Percentiles rank a stretch among this genome's conserved stretches.
Evolutionary conservation across 2,797 vertebrate genomes (phyloP).

Genomic region (Natrix natrix): DNA sequence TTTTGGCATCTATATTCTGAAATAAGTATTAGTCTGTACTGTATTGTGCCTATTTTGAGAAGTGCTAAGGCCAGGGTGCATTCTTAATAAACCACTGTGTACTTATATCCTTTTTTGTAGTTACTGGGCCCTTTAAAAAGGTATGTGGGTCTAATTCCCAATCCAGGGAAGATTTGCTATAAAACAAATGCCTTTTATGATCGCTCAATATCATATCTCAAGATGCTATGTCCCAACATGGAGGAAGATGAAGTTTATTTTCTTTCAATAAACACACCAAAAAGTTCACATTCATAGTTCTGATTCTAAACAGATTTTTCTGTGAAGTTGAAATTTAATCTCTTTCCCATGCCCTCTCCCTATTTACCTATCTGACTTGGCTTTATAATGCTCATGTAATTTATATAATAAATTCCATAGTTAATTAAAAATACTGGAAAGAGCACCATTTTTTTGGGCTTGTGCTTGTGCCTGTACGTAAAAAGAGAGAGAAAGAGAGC

Average conservation of each 20-base stretch:
- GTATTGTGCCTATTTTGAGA: not conserved
- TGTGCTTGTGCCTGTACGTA: not conserved
- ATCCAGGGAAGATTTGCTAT: not conserved
- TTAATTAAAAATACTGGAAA: not conserved
- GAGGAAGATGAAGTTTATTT: not conserved
- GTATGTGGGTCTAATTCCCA: not conserved
- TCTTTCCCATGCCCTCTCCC: not conserved
- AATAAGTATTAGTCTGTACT: not conserved
- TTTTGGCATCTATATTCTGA: not conserved
- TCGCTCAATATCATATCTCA: not conserved
- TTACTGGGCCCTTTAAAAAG: not conserved
- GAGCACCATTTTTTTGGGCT: not conserved
- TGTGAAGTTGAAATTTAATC: not conserved
- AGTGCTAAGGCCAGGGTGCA: not conserved
- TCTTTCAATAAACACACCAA: not conserved
- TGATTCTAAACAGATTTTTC: not conserved
- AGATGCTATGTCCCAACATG: not conserved
- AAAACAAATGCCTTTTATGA: slow-evolving; percentile 6
- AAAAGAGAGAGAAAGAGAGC: not conserved
- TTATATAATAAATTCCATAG: not conserved
- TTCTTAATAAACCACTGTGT: not conserved
- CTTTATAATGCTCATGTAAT: not conserved
- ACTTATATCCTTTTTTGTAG: not conserved
- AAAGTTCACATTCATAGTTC: not conserved
- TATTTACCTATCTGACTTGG: not conserved